phyloP scores from a whole-genome alignment of 2,113 vertebrate genomes.

The Emydura subglobosa region DNA sequence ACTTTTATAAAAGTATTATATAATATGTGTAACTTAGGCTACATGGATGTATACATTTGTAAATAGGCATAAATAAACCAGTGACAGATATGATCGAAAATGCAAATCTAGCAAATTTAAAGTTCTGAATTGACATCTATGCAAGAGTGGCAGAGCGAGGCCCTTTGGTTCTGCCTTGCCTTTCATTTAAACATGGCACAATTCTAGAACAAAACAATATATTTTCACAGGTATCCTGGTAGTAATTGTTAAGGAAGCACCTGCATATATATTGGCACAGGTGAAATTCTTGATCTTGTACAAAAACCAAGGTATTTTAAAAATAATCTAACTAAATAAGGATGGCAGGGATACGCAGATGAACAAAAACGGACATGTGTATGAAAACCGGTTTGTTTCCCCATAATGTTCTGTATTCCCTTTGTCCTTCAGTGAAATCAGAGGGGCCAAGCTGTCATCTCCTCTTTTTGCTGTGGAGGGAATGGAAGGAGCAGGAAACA shows the following conservation, averaged over 20 bases:
- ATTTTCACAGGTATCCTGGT: slow-evolving; percentile 68
- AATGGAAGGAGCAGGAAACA: accelerated
- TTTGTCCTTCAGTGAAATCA: neutral
- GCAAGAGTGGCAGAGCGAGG: neutral
- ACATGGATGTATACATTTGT: slow-evolving; percentile 28
- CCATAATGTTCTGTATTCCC: neutral
- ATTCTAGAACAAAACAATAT: slow-evolving; percentile 67
- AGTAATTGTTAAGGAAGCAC: slow-evolving; percentile 56
- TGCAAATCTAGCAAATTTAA: neutral
- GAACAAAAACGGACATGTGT: neutral
- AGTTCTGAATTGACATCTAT: slow-evolving; percentile 28
- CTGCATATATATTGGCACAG: neutral
- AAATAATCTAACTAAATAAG: slow-evolving; percentile 6
- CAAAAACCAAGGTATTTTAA: neutral
- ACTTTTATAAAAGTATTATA: slow-evolving; percentile 40
- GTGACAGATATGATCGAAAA: slow-evolving; percentile 51
- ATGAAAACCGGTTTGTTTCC: slow-evolving; percentile 20
- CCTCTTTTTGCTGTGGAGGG: neutral
- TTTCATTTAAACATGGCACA: slow-evolving; percentile 24
- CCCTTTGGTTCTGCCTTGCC: slow-evolving; percentile 61
- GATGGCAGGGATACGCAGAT: neutral
- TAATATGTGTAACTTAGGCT: slow-evolving; percentile 1
- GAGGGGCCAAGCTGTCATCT: neutral
- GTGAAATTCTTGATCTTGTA: slow-evolving; percentile 45
- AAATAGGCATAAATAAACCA: slow-evolving; percentile 55